Evolutionary conservation across 2,113 vertebrate genomes (phyloP).

Genomic region (Mixornis gularis): DNA sequence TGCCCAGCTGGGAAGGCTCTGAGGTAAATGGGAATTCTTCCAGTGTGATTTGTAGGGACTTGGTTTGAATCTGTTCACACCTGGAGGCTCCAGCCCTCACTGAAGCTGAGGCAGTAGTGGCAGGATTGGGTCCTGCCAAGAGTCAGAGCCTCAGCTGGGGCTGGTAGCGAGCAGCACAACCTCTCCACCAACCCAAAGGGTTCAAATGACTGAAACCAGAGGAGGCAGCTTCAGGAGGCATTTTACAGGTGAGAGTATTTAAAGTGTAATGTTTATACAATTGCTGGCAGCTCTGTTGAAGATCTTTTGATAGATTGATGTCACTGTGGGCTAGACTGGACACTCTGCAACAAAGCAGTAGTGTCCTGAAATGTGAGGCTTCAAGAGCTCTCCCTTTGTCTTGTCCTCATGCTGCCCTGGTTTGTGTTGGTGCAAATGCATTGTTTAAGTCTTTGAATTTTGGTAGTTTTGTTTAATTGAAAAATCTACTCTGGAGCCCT

Average conservation of each 20-base stretch:
- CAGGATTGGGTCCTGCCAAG: neutral
- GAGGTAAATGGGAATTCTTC: neutral
- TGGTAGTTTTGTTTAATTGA: neutral
- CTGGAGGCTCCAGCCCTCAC: neutral
- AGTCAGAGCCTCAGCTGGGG: neutral
- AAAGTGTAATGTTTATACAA: neutral
- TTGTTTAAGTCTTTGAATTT: neutral
- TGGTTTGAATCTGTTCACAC: neutral
- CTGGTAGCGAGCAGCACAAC: rapidly evolving
- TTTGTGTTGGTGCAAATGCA: neutral
- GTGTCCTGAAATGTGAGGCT: neutral
- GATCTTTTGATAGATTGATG: neutral
- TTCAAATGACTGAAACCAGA: neutral
- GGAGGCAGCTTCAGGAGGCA: neutral
- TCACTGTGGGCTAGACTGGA: neutral
- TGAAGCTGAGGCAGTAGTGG: neutral
- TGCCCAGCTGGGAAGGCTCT: neutral
- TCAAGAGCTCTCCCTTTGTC: neutral
- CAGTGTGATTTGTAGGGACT: neutral
- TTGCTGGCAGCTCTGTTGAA: neutral
- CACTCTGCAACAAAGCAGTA: neutral
- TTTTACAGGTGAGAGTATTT: neutral
- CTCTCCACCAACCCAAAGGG: neutral
- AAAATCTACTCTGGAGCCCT: neutral
- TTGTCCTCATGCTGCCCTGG: neutral